A percentile compares a stretch with the other conserved stretches of the same genome.
phyloP scores from a whole-genome alignment of 2,888 invertebrate species.

The Quadriops clusia region DNA sequence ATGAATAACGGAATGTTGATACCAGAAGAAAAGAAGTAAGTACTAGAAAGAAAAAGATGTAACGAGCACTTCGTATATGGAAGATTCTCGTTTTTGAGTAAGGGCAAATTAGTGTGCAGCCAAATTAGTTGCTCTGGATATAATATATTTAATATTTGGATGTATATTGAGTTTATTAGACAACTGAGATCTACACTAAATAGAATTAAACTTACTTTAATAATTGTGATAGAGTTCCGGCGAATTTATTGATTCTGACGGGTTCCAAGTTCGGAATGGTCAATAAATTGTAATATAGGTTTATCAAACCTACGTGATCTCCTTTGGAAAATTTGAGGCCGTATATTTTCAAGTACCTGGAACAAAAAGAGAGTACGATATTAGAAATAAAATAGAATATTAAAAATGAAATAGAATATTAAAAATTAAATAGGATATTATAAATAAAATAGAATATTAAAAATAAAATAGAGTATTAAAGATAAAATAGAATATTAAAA shows the following conservation, averaged over 20 bases:
- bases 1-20: slow-evolving; percentile 4
- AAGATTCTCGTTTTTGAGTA: too few relatives aligned
- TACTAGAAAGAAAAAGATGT: too few relatives aligned
- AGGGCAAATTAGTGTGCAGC: too few relatives aligned
- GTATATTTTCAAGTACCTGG: slow-evolving; percentile 73
- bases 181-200: slow-evolving; percentile 3
- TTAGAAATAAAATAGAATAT: slow-evolving; percentile 8
- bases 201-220: slow-evolving; percentile 55
- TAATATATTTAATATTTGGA: too few relatives aligned
- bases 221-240: slow-evolving; percentile 52
- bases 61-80: too few relatives aligned
- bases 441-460: too few relatives aligned
- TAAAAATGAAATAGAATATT: slow-evolving; percentile 3
- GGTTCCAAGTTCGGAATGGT: slow-evolving; percentile 68
- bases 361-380: too few relatives aligned
- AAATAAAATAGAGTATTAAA: too few relatives aligned
- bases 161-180: not conserved
- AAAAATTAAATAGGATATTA: too few relatives aligned
- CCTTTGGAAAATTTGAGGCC: slow-evolving; percentile 81
- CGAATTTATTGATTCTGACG: slow-evolving; percentile 58
- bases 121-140: too few relatives aligned
- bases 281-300: slow-evolving; percentile 65
- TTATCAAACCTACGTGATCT: slow-evolving; percentile 74
- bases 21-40: too few relatives aligned
- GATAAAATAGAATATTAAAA: too few relatives aligned